phyloP scores from a whole-genome alignment of 2,113 vertebrate species.

The Xyliphius kryptos region DNA sequence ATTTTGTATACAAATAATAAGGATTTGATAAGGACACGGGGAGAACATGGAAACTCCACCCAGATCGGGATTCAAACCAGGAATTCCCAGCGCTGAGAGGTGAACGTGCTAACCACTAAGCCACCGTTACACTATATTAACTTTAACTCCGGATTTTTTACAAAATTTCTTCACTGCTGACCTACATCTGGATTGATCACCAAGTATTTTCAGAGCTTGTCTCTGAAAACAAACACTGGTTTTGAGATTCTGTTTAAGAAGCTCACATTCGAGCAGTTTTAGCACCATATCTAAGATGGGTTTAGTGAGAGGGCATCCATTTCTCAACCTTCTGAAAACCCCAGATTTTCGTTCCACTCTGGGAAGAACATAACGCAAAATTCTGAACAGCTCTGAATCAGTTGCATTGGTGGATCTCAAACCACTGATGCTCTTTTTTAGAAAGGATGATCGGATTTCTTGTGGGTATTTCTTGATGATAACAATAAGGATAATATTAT shows the following conservation, averaged over 20 bases:
- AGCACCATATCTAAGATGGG: conserved; percentile 5
- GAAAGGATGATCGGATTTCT: neutral
- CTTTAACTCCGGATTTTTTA: too few species aligned
- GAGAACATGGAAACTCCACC: too few species aligned
- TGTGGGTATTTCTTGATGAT: neutral
- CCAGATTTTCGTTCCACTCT: neutral
- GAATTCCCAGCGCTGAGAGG: too few species aligned
- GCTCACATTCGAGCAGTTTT: neutral
- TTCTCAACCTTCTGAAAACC: neutral
- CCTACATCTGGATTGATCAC: neutral
- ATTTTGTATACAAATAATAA: too few species aligned
- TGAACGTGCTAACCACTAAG: too few species aligned
- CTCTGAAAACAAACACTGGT: conserved; percentile 5
- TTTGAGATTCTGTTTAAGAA: neutral
- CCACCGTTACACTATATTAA: too few species aligned
- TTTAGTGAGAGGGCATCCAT: conserved; percentile 26
- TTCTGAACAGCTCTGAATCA: neutral
- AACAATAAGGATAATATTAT: neutral
- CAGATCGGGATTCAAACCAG: too few species aligned
- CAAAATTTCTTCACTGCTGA: too few species aligned
- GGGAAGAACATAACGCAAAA: conserved; percentile 8
- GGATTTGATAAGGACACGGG: too few species aligned
- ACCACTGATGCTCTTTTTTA: neutral
- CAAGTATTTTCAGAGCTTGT: neutral
- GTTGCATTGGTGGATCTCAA: neutral